Evolutionary conservation across 1,140 invertebrate species (phyloP), one percentile per base, ranked within the genome.

Genomic region (Drosophila saltans): DNA sequence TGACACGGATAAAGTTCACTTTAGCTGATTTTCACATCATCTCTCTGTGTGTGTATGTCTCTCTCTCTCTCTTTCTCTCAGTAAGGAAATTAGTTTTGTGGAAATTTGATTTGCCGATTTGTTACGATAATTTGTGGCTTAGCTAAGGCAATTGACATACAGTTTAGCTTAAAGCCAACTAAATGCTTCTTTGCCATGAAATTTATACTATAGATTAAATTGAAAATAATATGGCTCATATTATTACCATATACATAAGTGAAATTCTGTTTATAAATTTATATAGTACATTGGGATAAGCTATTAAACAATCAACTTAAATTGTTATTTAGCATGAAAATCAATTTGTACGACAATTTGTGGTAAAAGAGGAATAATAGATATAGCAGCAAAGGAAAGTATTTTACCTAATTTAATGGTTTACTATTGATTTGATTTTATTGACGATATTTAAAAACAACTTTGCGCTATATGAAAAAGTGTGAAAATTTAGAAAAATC

Each of bases 1-100:
- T 58, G 61, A 78, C 70, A 69, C 45, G 66, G 55, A 86, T 71
- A 59, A 33, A 24, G 28, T 39, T 58, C 33, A 36, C 56, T 58
- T 33, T 36, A 58, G 30, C 30, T 58, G 45, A 52, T 26, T 52
- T 52, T 52, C 45, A 52, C 45, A 10, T 52, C 45, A 30, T 58
- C 7, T n/a, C 2, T 36, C 3, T 21, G 5, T 57, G 11, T 9
- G 57, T 59, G 33, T 39, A 16, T 24, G 33, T 58, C 16, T 48
- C 4, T 16, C 16, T 16, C 16, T 16, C 16, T 16, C 16, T 16
- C 16, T 16, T 16, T 16, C 16, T 16, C 16, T 48, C 1, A 16
- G 57, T 39, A 8, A 59, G 57, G 36, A 59, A 59, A 59, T 59
- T 59, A 59, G 57, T 59, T 59, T 57, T 59, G 57, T 59, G 33